Conservation (phyloP, 1,140 invertebrate genomes). For the Eumaeus atala region DNA sequence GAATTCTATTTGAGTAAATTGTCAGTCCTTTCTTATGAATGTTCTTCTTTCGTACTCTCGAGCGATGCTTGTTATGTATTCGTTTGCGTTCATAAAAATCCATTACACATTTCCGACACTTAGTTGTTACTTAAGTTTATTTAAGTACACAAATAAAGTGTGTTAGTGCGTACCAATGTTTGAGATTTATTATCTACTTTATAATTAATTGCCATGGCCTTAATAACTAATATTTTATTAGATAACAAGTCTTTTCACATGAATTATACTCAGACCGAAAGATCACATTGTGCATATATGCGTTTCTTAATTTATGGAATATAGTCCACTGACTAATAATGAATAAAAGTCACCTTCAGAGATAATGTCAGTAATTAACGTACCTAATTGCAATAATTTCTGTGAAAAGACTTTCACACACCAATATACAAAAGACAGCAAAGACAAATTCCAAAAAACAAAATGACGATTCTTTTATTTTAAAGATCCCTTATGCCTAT, state of each 20-base stretch:
- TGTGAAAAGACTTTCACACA: background rate
- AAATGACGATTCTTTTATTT: slow-evolving; percentile 1
- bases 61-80: background rate
- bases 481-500: background rate
- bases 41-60: no score
- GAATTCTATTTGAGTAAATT: no score
- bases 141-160: slow-evolving; percentile 25
- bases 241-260: background rate
- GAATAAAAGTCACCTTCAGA: no score
- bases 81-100: slow-evolving; percentile 5
- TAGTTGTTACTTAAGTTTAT: slow-evolving; percentile 12
- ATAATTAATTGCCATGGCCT: slow-evolving; percentile 8
- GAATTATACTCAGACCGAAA: background rate
- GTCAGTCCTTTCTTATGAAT: no score
- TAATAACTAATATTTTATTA: background rate
- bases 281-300: background rate
- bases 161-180: slow-evolving; percentile 21
- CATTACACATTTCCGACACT: slow-evolving; percentile 13
- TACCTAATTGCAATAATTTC: no score
- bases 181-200: slow-evolving; percentile 5
- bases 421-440: background rate
- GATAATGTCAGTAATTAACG: no score
- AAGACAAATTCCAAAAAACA: background rate
- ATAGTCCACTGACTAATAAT: no score
- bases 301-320: no score